Evolutionary conservation across 2,113 vertebrate species (phyloP).

Genomic region (Indri indri): DNA sequence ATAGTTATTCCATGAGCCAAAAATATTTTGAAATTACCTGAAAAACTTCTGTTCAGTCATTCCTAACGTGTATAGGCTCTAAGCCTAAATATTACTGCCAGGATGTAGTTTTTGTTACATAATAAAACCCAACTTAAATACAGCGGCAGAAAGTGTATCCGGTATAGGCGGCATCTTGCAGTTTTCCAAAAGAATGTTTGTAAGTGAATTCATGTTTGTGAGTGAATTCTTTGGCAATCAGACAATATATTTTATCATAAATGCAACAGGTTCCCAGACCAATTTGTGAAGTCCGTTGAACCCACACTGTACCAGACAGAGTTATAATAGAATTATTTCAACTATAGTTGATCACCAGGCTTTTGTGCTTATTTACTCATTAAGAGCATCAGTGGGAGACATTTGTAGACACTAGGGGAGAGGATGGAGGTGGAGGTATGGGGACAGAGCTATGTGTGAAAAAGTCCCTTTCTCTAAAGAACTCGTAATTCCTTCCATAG

Average conservation of each 20-base stretch:
- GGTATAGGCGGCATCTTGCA: neutral
- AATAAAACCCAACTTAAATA: neutral
- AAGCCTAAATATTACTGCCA: neutral
- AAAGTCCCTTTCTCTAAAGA: neutral
- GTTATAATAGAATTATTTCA: neutral
- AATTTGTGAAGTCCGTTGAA: neutral
- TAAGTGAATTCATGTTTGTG: neutral
- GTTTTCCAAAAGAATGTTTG: neutral
- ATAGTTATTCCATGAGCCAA: neutral
- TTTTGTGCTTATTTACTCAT: neutral
- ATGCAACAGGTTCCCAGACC: neutral
- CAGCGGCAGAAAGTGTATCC: neutral
- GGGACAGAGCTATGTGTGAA: neutral
- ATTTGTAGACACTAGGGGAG: neutral
- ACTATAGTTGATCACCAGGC: neutral
- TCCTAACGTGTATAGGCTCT: neutral
- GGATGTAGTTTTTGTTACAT: neutral
- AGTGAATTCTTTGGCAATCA: neutral
- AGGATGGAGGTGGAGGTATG: neutral
- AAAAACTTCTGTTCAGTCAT: neutral
- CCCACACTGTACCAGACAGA: neutral
- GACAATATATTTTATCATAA: neutral
- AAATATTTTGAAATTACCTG: slow-evolving; percentile 13
- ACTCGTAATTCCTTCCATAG: neutral
- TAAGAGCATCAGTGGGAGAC: neutral